phyloP scores from a whole-genome alignment of 1,140 invertebrate species.

The Wasmannia auropunctata region DNA sequence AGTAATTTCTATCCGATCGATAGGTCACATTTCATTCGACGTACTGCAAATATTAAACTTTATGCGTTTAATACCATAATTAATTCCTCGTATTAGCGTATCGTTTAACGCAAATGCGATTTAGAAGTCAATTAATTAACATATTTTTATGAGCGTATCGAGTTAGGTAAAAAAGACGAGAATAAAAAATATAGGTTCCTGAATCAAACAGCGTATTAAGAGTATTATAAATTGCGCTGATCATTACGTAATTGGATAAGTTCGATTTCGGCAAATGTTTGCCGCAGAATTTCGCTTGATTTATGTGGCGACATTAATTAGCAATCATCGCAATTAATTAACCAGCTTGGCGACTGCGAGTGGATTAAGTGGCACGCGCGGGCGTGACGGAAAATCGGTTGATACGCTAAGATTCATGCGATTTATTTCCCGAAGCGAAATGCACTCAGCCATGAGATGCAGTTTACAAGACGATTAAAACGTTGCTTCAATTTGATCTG shows the following conservation, averaged over 20 bases:
- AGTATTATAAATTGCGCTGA: conserved; percentile 17
- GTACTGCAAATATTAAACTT: conserved; percentile 4
- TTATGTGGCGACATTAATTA: conserved; percentile 36
- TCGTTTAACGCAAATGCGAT: background rate
- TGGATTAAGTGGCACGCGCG: conserved; percentile 6
- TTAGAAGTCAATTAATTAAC: conserved; percentile 27
- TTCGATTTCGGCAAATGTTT: background rate
- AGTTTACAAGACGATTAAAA: conserved; percentile 35
- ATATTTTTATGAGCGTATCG: background rate
- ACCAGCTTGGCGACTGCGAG: background rate
- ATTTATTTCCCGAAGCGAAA: conserved; percentile 17
- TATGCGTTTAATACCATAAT: background rate
- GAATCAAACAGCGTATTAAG: background rate
- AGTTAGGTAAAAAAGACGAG: background rate
- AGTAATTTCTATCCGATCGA: conserved; percentile 44
- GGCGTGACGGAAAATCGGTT: conserved; percentile 8
- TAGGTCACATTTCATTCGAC: conserved; percentile 26
- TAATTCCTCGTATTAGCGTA: conserved; percentile 20
- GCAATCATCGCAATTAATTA: conserved; percentile 49
- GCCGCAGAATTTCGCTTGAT: conserved; percentile 1
- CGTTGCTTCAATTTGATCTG: conserved; percentile 8
- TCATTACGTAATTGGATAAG: conserved; percentile 22
- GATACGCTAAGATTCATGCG: background rate
- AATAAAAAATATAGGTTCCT: background rate
- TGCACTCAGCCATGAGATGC: background rate